Percentiles rank a stretch among this genome's conserved stretches.
These are phyloP conservation scores for Coecobrya sp. DNA, from an alignment of 2,888 invertebrate genomes.

Conservation along the genomic window DNA sequence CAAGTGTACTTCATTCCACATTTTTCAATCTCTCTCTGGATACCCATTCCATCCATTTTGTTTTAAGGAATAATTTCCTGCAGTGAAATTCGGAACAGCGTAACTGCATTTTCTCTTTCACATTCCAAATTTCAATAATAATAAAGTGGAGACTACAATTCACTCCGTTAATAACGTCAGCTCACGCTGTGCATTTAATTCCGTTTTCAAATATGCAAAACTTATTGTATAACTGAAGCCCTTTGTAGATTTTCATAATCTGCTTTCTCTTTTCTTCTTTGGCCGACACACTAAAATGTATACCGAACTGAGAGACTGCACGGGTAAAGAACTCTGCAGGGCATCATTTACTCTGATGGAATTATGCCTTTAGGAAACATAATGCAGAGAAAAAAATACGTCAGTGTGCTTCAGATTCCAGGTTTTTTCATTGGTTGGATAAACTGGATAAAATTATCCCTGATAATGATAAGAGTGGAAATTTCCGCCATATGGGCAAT, in stretches of 20 bases:
- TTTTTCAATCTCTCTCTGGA: constrained; percentile 60
- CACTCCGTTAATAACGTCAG: background rate
- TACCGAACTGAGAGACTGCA: no score
- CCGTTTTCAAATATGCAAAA: background rate
- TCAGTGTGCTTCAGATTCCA: background rate
- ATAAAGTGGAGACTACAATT: background rate
- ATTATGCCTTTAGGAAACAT: constrained; percentile 60
- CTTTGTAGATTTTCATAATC: background rate
- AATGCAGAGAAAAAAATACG: background rate
- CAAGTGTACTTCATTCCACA: no score
- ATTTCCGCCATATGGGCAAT: no score
- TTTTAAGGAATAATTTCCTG: background rate
- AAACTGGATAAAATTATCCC: no score
- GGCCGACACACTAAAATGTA: background rate
- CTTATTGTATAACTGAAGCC: background rate
- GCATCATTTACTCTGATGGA: constrained; percentile 61
- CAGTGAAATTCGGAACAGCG: background rate
- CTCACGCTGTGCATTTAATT: background rate
- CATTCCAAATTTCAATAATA: background rate
- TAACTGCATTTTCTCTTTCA: background rate
- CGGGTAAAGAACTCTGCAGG: constrained; percentile 71
- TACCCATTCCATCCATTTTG: constrained; percentile 50
- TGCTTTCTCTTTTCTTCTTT: constrained; percentile 15
- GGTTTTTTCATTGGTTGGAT: no score
- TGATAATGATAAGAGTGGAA: no score